Evolutionary conservation across 2,888 invertebrate species (phyloP), one percentile per base, ranked within the genome.

Genomic region (Macaria notata): DNA sequence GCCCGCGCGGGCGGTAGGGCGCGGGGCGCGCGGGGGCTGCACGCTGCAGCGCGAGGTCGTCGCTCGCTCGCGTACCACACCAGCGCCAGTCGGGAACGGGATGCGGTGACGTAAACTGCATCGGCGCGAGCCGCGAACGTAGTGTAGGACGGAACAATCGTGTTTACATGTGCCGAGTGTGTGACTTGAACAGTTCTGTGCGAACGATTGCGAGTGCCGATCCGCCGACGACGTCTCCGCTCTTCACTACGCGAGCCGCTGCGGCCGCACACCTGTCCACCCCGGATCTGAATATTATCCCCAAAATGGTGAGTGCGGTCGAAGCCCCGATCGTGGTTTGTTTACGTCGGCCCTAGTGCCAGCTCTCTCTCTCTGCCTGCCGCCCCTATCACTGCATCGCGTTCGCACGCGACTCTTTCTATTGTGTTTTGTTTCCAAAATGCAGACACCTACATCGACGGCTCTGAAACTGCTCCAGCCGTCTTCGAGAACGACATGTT

Each of bases 81-180:
- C 33, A 36, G 33, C 73, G 75, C 78, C 88, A 91, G 90, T 90
- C 88, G 86, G 89, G 89, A 90, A 88, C 90, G 90, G 90, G 90
- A 91, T 91, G 90, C 90, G 90, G 91, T 90, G 91, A 89, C 90
- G 92, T 89, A 88, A 84, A 85, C 86, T 90, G 91, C 91, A 91
- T 82, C 87, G 90, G 89, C 89, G 83, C 78, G 83, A 83, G 88
- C 90, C 89, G 87, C 81, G 70, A 84, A 79, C 85, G 86, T 90
- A 90, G 88, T 89, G 89, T 89, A 87, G 90, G 83, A 86, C 91
- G 88, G 86, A 87, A 89, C 87, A 86, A 80, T 87, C 82, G 86
- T 84, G 69, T 79, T 81, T 63, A 62, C 63, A 39, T 83, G 81
- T 83, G 73, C 72, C 70, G 79, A 77, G 81, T 84, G 83, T 78